Base-by-base conservation (phyloP, 2,888 invertebrate species). In the Aphodius sticticus region DNA sequence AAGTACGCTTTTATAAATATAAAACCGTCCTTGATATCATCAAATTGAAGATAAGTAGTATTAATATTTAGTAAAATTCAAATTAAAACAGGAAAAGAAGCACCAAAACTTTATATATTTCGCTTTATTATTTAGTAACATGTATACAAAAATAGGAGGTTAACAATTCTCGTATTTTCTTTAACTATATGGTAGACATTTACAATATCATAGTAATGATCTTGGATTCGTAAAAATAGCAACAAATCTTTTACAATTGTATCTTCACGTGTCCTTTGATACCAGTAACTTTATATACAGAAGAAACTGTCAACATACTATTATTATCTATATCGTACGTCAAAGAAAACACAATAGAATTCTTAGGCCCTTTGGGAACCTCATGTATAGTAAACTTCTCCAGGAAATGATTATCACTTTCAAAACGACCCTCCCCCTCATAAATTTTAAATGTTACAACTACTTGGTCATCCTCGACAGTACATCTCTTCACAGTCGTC, bases 391-490 rank as follows among this genome's bases (percentile, higher is more conserved):
- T 15, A 69, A 77, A 77, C 14, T 72, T 74, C 15, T 72, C 79
- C 7, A 79, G 16, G 6, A 79, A 77, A n/a, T 26, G 71, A 6
- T 79, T 79, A 15, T 77, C 53, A 5, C 36, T 77, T 7, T 53
- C 26, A 6, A 36, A 16, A 6, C 15, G 69, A 6, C 16, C 16
- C 37, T 79, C 77, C 6, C 79, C 79, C 71, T 79, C 76, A 16
- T 77, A 79, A 37, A 79, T 69, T 15, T 15, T 16, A 14, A 79
- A 69, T 69, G 26, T 5, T 53, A 79, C 36, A 6, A 0, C 12
- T 2, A n/a, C 77, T 79, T 85, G 84, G 16, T 83, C 78, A 70
- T 85, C 82, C 6, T 79, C 26, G 6, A 75, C 35, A 1, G 84
- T 84, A 7, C 74, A 5, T 12, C 75, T 76, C 6, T 71, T 70